Percentiles rank a stretch among this genome's conserved stretches.
These are phyloP conservation scores for Spodoptera exigua DNA, from an alignment of 2,888 invertebrate species.

Conservation along the genomic window DNA sequence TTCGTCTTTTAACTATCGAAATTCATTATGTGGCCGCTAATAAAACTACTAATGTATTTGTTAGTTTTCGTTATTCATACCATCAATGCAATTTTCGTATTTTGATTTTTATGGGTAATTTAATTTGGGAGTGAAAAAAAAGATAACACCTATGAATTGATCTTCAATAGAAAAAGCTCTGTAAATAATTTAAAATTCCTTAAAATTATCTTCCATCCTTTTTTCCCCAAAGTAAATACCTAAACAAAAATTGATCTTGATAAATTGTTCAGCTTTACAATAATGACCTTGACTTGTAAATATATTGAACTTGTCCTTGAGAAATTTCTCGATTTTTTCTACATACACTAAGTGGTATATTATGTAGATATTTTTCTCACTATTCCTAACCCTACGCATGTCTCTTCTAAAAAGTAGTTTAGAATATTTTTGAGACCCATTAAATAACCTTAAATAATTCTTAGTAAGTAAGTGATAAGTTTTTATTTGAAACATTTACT, in stretches of 20 bases:
- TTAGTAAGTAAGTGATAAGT: conserved; percentile 8
- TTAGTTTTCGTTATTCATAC: conserved; percentile 35
- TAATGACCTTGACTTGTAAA: conserved; percentile 5
- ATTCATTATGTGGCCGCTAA: conserved; percentile 51
- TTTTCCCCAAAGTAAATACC: background rate
- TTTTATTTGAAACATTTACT: conserved; percentile 3
- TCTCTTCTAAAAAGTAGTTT: conserved; percentile 31
- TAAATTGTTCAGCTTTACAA: background rate
- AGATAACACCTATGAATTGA: too few relatives aligned
- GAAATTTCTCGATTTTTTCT: background rate
- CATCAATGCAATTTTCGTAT: conserved; percentile 23
- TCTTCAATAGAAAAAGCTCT: background rate
- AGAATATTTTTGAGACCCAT: conserved; percentile 29
- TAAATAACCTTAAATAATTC: conserved; percentile 39
- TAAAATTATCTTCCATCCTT: background rate
- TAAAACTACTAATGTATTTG: conserved; percentile 52
- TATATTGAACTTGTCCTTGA: conserved; percentile 6
- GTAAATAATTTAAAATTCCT: background rate
- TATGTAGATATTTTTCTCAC: conserved; percentile 21
- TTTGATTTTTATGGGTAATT: too few relatives aligned
- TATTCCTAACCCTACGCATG: conserved; percentile 50
- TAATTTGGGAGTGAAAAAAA: background rate
- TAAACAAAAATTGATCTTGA: conserved; percentile 3
- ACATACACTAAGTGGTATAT: conserved; percentile 31
- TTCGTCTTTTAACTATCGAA: conserved; percentile 46